These are phyloP conservation scores for Calameuta filiformis DNA, from an alignment of 2,888 invertebrate species.

Conservation along the genomic window DNA sequence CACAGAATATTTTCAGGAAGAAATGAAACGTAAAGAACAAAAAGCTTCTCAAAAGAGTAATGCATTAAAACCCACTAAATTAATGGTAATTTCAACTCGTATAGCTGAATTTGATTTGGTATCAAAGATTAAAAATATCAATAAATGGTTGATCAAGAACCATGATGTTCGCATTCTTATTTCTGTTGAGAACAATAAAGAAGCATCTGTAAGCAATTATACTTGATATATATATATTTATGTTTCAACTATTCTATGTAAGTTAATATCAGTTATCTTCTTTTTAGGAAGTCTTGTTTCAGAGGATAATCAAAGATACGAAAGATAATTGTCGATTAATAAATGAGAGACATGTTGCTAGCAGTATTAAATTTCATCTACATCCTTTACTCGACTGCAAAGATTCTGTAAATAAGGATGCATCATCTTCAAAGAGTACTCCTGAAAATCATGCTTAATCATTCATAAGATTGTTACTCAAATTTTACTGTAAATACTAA, in stretches of 20 bases:
- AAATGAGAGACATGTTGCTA: not conserved
- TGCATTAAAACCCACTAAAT: slow-evolving; percentile 47
- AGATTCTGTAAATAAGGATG: not conserved
- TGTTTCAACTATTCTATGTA: not conserved
- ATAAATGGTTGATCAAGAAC: slow-evolving; percentile 55
- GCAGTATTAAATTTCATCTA: not conserved
- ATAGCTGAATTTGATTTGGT: slow-evolving; percentile 60
- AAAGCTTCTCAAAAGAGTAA: slow-evolving; percentile 20
- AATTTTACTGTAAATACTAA: not conserved
- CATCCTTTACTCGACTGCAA: not conserved
- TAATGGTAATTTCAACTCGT: slow-evolving; percentile 50
- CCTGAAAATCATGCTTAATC: not conserved
- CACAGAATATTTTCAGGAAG: slow-evolving; percentile 42
- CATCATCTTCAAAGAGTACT: not conserved
- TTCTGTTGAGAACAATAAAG: slow-evolving; percentile 32
- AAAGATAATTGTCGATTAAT: not conserved
- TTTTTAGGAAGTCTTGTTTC: not conserved
- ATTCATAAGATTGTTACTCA: not conserved
- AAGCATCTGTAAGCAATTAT: slow-evolving; percentile 34
- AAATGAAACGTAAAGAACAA: slow-evolving; percentile 30
- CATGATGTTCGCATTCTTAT: slow-evolving; percentile 54
- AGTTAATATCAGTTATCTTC: not conserved
- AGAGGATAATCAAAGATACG: not conserved
- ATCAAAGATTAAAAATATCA: slow-evolving; percentile 55
- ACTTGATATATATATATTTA: not conserved